Percentiles rank a stretch among this genome's conserved stretches.
These are phyloP conservation scores for Aplysia californica DNA, from an alignment of 1,140 invertebrate genomes.

Conservation along the genomic window DNA sequence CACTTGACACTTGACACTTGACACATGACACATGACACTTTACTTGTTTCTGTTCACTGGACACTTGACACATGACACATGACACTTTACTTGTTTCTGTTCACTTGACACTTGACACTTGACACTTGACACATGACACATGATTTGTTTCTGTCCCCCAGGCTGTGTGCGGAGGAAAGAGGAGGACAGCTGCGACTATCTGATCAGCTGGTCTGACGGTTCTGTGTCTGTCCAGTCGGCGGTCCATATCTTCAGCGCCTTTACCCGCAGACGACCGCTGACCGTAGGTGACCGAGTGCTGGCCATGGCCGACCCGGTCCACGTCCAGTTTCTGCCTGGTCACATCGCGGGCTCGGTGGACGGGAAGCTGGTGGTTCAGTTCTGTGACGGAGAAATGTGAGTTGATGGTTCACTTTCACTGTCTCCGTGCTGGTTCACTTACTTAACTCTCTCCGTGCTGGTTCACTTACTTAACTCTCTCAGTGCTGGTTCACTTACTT, in stretches of 20 bases:
- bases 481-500: no score
- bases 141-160: background rate
- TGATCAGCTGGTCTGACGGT: conserved; percentile 48
- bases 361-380: conserved; percentile 39
- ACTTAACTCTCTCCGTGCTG: no score
- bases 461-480: no score
- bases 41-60: no score
- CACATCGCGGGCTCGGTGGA: conserved; percentile 29
- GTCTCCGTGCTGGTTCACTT: no score
- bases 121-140: no score
- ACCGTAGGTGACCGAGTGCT: conserved; percentile 41
- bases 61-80: no score
- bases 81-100: no score
- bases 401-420: background rate
- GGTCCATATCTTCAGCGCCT: conserved; percentile 54
- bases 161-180: conserved; percentile 9
- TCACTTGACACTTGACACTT: no score
- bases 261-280: conserved; percentile 39
- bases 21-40: no score
- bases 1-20: no score
- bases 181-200: conserved; percentile 35
- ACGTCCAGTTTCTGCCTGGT: conserved; percentile 49
- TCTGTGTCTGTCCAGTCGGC: conserved; percentile 40
- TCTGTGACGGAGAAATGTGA: conserved; percentile 50
- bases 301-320: conserved; percentile 38